A percentile compares a stretch with the other conserved stretches of the same genome.
Evolutionary conservation across 1,140 invertebrate species (phyloP).

Genomic region (Nixonia krombeini): DNA sequence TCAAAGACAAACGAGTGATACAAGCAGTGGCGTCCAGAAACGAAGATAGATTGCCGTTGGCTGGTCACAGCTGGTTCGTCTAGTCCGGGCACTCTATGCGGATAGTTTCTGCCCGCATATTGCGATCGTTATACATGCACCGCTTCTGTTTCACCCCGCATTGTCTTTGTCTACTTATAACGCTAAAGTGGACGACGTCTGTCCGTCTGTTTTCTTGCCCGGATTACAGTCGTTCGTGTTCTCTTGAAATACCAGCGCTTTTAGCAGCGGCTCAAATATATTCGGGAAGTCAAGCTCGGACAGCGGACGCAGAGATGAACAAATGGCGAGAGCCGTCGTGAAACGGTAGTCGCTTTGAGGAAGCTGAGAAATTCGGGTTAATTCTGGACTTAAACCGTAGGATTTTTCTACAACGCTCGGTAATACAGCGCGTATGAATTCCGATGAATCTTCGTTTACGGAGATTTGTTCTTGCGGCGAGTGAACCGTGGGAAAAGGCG

Average conservation of each 20-base stretch:
- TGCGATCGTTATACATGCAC: constrained; percentile 38
- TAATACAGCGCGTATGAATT: too few species aligned
- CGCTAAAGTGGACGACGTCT: constrained; percentile 35
- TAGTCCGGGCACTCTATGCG: constrained; percentile 25
- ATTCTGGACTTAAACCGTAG: too few species aligned
- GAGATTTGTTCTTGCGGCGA: too few species aligned
- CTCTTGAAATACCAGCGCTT: constrained; percentile 23
- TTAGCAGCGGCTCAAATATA: constrained; percentile 18
- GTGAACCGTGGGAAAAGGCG: too few species aligned
- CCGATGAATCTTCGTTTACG: too few species aligned
- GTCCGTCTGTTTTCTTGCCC: constrained; percentile 31
- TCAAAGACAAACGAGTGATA: constrained; percentile 53
- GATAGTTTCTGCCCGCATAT: constrained; percentile 32
- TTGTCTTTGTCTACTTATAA: constrained; percentile 44
- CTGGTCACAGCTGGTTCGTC: constrained; percentile 39
- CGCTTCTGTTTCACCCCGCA: constrained; percentile 17
- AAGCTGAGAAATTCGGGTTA: too few species aligned
- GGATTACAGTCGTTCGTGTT: constrained; percentile 33
- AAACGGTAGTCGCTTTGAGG: too few species aligned
- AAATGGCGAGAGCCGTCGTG: too few species aligned
- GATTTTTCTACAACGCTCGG: too few species aligned
- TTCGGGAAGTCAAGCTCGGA: constrained; percentile 34
- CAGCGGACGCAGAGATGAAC: too few species aligned
- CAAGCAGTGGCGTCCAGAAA: constrained; percentile 49
- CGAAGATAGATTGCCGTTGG: constrained; percentile 52